A percentile compares a stretch with the other conserved stretches of the same genome.
These are phyloP conservation scores for Dipus sagitta DNA, from an alignment of 2,797 vertebrate genomes.

Conservation along the genomic window DNA sequence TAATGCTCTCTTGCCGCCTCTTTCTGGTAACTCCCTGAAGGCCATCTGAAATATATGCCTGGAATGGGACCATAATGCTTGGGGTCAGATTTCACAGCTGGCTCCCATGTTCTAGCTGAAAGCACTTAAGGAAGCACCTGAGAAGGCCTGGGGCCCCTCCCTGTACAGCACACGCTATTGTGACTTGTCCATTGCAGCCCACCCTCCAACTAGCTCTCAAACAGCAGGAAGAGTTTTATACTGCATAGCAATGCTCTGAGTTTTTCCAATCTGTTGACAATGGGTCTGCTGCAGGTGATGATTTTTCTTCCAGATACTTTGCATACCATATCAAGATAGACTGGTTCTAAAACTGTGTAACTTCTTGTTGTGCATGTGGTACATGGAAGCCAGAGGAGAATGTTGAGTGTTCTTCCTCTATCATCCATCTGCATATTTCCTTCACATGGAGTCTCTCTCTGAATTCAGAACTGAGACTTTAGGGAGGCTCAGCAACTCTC, in stretches of 20 bases:
- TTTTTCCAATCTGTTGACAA: not conserved
- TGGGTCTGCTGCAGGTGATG: not conserved
- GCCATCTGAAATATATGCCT: not conserved
- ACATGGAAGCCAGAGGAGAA: too few species aligned
- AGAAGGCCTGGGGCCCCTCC: not conserved
- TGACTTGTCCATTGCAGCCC: not conserved
- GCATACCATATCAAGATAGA: not conserved
- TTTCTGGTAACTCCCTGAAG: not conserved
- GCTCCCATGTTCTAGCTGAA: not conserved
- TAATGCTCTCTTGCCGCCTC: accelerated
- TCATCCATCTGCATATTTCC: too few species aligned
- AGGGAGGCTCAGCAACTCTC: too few species aligned
- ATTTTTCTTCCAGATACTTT: not conserved
- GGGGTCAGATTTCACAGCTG: not conserved
- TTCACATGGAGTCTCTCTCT: too few species aligned
- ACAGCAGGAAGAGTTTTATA: not conserved
- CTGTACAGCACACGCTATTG: not conserved
- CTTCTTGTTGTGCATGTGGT: too few species aligned
- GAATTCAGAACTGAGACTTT: too few species aligned
- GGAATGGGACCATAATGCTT: accelerated
- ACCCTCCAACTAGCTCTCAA: not conserved
- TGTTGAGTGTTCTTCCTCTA: too few species aligned
- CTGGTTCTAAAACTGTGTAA: not conserved
- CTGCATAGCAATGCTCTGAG: not conserved
- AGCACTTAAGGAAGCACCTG: not conserved